Percentiles rank a stretch among this genome's conserved stretches.
Conservation (phyloP, 2,888 invertebrate genomes). For the Physocephala rufipes region DNA sequence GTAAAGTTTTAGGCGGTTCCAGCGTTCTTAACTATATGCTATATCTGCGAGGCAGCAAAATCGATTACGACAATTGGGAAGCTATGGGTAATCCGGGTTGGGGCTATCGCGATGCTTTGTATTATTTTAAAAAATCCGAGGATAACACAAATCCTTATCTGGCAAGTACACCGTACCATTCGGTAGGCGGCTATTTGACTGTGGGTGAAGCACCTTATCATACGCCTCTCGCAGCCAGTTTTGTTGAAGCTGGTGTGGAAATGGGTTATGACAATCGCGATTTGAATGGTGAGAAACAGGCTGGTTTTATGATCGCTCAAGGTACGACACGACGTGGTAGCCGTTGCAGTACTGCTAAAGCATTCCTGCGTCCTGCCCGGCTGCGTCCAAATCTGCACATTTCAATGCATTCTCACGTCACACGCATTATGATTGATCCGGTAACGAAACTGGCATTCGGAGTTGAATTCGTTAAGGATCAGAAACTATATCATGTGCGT, state of each 20-base stretch:
- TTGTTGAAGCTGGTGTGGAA: slow-evolving; percentile 83
- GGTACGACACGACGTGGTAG: slow-evolving; percentile 81
- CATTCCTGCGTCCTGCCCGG: slow-evolving; percentile 83
- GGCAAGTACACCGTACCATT: slow-evolving; percentile 80
- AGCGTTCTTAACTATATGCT: slow-evolving; percentile 93
- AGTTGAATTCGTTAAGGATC: slow-evolving; percentile 81
- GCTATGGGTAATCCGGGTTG: slow-evolving; percentile 86
- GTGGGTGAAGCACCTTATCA: slow-evolving; percentile 88
- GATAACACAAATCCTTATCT: slow-evolving; percentile 89
- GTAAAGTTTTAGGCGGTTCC: slow-evolving; percentile 90
- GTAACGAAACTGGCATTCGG: slow-evolving; percentile 81
- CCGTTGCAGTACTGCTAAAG: slow-evolving; percentile 88
- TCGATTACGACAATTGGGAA: slow-evolving; percentile 93
- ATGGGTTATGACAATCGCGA: slow-evolving; percentile 88
- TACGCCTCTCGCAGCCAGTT: slow-evolving; percentile 82
- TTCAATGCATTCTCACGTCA: slow-evolving; percentile 83
- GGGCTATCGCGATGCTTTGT: slow-evolving; percentile 81
- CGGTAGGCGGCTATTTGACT: slow-evolving; percentile 82
- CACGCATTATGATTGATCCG: slow-evolving; percentile 78
- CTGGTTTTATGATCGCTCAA: slow-evolving; percentile 90
- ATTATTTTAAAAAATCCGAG: slow-evolving; percentile 91
- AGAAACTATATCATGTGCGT: slow-evolving; percentile 76
- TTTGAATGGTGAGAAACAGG: slow-evolving; percentile 85
- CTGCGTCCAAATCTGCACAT: slow-evolving; percentile 85
- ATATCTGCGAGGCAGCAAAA: slow-evolving; percentile 86